Evolutionary conservation across 2,888 invertebrate genomes (phyloP).

Genomic region (Ornithoptera alexandrae): DNA sequence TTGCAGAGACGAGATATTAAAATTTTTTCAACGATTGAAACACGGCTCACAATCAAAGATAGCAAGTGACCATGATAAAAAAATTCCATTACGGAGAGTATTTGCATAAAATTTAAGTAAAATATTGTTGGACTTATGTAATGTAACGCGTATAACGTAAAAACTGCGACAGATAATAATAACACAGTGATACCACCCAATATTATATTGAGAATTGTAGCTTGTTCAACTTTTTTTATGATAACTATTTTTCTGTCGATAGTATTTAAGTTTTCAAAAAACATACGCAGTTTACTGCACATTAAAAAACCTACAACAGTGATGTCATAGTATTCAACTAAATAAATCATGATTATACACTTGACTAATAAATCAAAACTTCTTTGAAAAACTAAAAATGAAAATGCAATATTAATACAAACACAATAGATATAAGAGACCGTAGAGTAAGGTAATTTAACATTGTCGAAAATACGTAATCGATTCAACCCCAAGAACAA

Average conservation of each 20-base stretch:
- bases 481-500: constrained; percentile 8
- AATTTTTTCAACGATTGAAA: constrained; percentile 1
- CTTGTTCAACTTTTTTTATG: neutral
- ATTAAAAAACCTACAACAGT: constrained; percentile 1
- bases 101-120: neutral
- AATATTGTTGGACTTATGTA: neutral
- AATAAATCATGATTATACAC: neutral
- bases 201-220: neutral
- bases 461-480: neutral
- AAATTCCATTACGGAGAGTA: neutral
- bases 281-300: constrained; percentile 1
- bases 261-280: constrained; percentile 8
- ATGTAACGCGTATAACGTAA: neutral
- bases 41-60: constrained; percentile 4
- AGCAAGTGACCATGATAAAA: constrained; percentile 15
- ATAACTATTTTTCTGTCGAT: constrained; percentile 1
- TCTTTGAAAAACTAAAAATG: neutral
- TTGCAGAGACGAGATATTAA: neutral
- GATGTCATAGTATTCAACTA: neutral
- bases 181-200: neutral
- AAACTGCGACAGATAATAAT: neutral
- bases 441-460: neutral
- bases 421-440: neutral
- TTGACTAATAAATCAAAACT: neutral
- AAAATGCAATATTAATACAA: neutral